Conservation (phyloP, 2,888 invertebrate species). For the Drosophila aldrichi region DNA sequence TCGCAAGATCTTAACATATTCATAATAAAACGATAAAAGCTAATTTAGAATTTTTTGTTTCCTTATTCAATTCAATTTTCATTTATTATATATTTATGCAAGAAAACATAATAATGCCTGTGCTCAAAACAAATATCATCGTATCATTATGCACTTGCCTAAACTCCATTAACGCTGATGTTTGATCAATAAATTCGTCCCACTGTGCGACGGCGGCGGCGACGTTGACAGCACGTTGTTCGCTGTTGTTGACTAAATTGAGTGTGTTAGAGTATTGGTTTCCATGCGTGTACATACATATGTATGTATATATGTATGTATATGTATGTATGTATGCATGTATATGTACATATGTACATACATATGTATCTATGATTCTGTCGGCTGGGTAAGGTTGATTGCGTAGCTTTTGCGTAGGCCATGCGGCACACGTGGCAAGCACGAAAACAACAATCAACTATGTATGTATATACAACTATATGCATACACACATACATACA, state of each 20-base stretch:
- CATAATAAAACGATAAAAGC: not conserved
- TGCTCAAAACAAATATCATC: not conserved
- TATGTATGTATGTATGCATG: not conserved
- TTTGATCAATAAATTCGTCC: not conserved
- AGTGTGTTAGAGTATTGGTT: constrained; percentile 2
- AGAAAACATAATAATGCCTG: no score
- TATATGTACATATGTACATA: not conserved
- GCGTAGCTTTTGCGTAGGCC: constrained; percentile 28
- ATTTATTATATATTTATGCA: no score
- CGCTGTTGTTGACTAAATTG: constrained; percentile 13
- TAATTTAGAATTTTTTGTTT: not conserved
- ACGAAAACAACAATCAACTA: constrained; percentile 4
- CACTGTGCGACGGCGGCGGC: constrained; percentile 28
- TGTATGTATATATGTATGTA: not conserved
- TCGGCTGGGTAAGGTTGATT: constrained; percentile 22
- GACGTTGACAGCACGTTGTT: constrained; percentile 14
- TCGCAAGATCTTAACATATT: no score
- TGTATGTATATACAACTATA: no score
- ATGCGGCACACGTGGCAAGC: constrained; percentile 32
- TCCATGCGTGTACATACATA: not conserved
- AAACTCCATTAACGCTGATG: not conserved
- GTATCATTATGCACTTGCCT: not conserved
- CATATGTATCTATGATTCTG: constrained; percentile 17
- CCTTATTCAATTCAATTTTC: no score
- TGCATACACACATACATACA: not conserved